Conservation (phyloP, 37 sponge, comb jelly and placozoan genomes). For the Eunapius fragilis region DNA sequence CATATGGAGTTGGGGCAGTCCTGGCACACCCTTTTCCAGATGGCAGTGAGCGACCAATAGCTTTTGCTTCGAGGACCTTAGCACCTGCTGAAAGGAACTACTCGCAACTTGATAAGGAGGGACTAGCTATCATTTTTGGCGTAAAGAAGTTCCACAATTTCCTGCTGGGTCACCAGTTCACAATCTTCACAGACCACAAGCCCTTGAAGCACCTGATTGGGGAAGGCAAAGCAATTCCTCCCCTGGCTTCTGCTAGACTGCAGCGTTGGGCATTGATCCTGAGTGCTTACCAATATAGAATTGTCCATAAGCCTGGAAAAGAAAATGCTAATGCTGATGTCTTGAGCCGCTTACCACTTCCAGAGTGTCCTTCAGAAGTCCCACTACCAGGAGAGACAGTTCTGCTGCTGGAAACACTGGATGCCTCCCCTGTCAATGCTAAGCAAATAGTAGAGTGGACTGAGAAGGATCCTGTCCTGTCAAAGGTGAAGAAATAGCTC, state of each 20-base stretch:
- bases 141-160: slow-evolving; percentile 19
- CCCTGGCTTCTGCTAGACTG: slow-evolving; percentile 45
- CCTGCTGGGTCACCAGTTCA: slow-evolving; percentile 7
- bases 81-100: slow-evolving; percentile 13
- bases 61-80: slow-evolving; percentile 20
- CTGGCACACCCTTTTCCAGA: slow-evolving; percentile 14
- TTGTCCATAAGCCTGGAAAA: slow-evolving; percentile 30
- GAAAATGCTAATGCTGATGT: slow-evolving; percentile 40
- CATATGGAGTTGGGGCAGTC: slow-evolving; percentile 28
- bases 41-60: slow-evolving; percentile 28
- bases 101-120: slow-evolving; percentile 34
- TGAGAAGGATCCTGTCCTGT: slow-evolving; percentile 30
- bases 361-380: slow-evolving; percentile 9
- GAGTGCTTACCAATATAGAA: slow-evolving; percentile 41
- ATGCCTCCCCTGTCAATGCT: slow-evolving; percentile 10
- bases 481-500: not conserved
- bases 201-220: slow-evolving; percentile 31
- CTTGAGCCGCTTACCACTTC: slow-evolving; percentile 24
- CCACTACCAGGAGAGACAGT: slow-evolving; percentile 27
- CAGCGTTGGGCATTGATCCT: slow-evolving; percentile 49
- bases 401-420: slow-evolving; percentile 8
- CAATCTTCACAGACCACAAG: slow-evolving; percentile 41
- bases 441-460: slow-evolving; percentile 31
- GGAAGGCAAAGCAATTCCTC: slow-evolving; percentile 8
- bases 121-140: slow-evolving; percentile 17